Percentiles rank a stretch among this genome's conserved stretches.
phyloP scores from a whole-genome alignment of 2,888 invertebrate species.

The Hipparchia sbordonii region DNA sequence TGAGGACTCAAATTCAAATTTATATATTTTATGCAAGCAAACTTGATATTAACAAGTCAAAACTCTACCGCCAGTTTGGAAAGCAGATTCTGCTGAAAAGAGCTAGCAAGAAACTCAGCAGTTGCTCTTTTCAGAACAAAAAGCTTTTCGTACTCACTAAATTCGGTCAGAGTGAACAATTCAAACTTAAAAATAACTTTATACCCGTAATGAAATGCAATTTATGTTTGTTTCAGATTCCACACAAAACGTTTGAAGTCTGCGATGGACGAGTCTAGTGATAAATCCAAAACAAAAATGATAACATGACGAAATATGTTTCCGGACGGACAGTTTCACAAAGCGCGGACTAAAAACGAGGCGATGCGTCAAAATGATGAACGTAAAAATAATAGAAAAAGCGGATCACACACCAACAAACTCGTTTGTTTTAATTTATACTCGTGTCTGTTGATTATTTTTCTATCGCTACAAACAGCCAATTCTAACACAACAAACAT shows the following conservation, averaged over 20 bases:
- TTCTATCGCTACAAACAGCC: slow-evolving; percentile 60
- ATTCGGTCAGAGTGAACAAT: background rate
- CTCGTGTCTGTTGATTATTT: slow-evolving; percentile 58
- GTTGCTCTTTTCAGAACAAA: too few species aligned
- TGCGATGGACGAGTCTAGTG: slow-evolving; percentile 46
- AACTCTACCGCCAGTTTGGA: too few species aligned
- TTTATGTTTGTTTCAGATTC: slow-evolving; percentile 69
- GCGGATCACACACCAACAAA: slow-evolving; percentile 50
- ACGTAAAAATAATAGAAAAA: slow-evolving; percentile 42
- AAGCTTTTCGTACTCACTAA: background rate
- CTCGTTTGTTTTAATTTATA: slow-evolving; percentile 63
- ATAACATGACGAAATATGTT: slow-evolving; percentile 76
- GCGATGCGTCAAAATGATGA: slow-evolving; percentile 60
- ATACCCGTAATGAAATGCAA: background rate
- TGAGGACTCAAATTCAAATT: too few species aligned
- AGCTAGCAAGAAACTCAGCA: too few species aligned
- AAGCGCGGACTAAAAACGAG: slow-evolving; percentile 57
- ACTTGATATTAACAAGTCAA: too few species aligned
- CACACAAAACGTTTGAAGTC: slow-evolving; percentile 43
- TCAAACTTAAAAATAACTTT: background rate
- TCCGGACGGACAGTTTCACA: slow-evolving; percentile 57
- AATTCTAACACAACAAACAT: slow-evolving; percentile 76
- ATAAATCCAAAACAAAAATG: slow-evolving; percentile 56
- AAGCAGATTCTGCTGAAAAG: too few species aligned
- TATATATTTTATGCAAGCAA: too few species aligned